A percentile compares a stretch with the other conserved stretches of the same genome.
Evolutionary conservation across 2,113 vertebrate species (phyloP).

Genomic region (Macaca fascicularis): DNA sequence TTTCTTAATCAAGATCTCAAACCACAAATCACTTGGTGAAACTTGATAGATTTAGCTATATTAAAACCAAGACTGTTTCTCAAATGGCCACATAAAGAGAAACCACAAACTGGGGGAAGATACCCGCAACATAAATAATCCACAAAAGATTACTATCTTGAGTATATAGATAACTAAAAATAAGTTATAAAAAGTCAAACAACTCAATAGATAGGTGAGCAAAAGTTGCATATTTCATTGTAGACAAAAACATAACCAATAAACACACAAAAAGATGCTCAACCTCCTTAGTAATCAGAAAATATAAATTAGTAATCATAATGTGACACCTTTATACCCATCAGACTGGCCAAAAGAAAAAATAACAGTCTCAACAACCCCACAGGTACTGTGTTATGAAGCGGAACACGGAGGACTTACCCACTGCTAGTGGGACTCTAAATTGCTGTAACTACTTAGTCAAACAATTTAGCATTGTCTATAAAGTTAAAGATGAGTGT

Average conservation of each 20-base stretch:
- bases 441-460: background rate
- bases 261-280: background rate
- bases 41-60: background rate
- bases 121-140: background rate
- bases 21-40: background rate
- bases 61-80: background rate
- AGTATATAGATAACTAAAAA: background rate
- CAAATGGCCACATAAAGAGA: background rate
- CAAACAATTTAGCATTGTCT: background rate
- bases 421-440: fast-evolving
- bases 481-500: background rate
- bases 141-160: background rate
- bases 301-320: background rate
- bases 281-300: background rate
- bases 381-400: background rate
- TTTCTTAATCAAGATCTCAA: background rate
- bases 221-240: background rate
- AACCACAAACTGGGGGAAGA: background rate
- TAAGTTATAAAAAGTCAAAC: background rate
- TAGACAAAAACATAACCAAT: background rate
- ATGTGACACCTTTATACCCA: background rate
- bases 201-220: background rate
- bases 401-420: fast-evolving
- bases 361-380: background rate
- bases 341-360: background rate